Conservation (phyloP, 2,797 vertebrate species). For the Eospalax fontanierii region DNA sequence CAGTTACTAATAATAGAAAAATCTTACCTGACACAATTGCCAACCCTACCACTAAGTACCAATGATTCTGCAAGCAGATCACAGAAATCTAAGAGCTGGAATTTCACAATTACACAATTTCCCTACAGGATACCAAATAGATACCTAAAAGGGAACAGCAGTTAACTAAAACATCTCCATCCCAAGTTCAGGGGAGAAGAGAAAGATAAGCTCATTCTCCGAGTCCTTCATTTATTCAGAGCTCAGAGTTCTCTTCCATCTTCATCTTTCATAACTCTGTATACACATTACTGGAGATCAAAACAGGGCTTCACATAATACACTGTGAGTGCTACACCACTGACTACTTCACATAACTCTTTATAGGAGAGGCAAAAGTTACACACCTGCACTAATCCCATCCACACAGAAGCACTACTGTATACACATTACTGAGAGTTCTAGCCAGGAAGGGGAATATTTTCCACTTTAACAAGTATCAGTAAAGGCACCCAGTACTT, state of each 20-base stretch:
- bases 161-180: not conserved
- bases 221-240: not conserved
- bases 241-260: not conserved
- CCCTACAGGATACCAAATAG: not conserved
- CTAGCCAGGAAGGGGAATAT: not conserved
- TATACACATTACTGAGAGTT: not conserved
- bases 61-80: not conserved
- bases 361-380: not conserved
- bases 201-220: not conserved
- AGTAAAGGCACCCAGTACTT: not conserved
- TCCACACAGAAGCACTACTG: not conserved
- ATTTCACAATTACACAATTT: not conserved
- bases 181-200: not conserved
- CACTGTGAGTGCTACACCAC: not conserved
- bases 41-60: not conserved
- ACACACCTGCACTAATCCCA: not conserved
- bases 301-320: not conserved
- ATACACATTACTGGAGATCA: not conserved
- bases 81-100: not conserved
- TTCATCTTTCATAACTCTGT: not conserved
- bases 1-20: not conserved
- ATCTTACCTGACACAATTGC: slow-evolving; percentile 1
- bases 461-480: not conserved
- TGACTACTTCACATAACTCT: not conserved
- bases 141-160: not conserved